Evolutionary conservation across 1,140 invertebrate genomes (phyloP).

Genomic region (Frieseomelitta varia): DNA sequence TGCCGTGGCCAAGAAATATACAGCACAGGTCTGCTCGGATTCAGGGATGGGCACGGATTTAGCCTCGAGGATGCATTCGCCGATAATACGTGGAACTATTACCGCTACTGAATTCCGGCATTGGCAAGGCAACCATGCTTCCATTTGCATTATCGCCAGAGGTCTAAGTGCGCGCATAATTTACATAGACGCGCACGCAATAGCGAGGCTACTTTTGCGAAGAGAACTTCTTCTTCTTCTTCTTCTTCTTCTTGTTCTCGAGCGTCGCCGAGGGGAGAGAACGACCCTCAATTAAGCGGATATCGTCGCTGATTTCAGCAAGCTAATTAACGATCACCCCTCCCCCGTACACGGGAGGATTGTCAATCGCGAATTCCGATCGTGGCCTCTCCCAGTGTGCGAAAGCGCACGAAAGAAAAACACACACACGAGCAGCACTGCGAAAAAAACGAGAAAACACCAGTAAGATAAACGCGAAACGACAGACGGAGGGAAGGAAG

Average conservation of each 20-base stretch:
- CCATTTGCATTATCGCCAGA: conserved; percentile 67
- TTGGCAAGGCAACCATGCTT: conserved; percentile 52
- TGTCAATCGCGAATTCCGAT: conserved; percentile 38
- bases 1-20: not conserved
- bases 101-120: conserved; percentile 64
- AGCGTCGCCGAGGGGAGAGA: not conserved
- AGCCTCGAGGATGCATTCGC: conserved; percentile 25
- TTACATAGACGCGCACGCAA: conserved; percentile 47
- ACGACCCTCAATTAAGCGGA: conserved; percentile 51
- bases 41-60: not conserved
- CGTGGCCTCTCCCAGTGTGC: not conserved
- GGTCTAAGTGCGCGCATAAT: conserved; percentile 70
- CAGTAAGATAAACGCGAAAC: no score
- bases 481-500: not conserved
- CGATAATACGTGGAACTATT: conserved; percentile 63
- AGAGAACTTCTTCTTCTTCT: conserved; percentile 24
- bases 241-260: not conserved
- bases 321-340: conserved; percentile 57
- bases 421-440: not conserved
- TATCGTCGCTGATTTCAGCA: conserved; percentile 31
- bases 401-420: not conserved
- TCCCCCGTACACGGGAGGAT: not conserved
- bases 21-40: not conserved
- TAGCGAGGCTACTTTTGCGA: not conserved
- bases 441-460: not conserved